Base-by-base conservation (phyloP, 2,113 vertebrate species). In the Sceloporus tristichus region DNA sequence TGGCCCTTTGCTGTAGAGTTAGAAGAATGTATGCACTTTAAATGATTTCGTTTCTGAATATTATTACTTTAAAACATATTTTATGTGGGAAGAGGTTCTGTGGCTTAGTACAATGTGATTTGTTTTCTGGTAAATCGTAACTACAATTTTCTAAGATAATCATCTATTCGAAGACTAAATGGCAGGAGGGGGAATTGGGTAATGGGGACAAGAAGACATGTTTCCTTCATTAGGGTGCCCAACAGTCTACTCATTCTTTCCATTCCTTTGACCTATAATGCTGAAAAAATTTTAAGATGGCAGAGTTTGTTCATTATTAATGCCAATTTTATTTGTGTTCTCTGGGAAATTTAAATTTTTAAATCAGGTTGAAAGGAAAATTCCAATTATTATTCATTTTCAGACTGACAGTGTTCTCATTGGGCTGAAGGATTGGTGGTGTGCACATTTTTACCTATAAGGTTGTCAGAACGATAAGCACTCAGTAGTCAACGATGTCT, bases 211-310 rank as follows among this genome's bases (percentile, higher is more conserved):
- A 42, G 54, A 91, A 90, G 79, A 81, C 85, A 88, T 82, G 21
- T 80, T 54, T 70, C 89, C 34, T 90, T 77, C 79, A 66, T 80
- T 92, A 79, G 77, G 79, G 77, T 88, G 68, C 82, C 38, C 19
- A 65, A 89, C 75, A 89, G 62, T 53, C 82, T 88, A 74, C 89
- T 93, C n/a, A 90, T 91, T 94, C 82, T 91, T 90, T 85, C 84
- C 88, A 91, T n/a, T 38, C 48, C 88, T 65, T 87, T 90, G 85
- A 88, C 85, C 84, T 71, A 85, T 89, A 85, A 88, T 73, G 27
- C 40, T 29, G 1, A 82, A 29, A 25, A 87, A 93, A 75, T 91
- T 74, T 66, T 92, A 42, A 85, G 81, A 82, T 2, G 53, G 88
- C 56, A 90, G 91, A 91, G 70, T 90, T 53, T 83, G 53, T 56